Base-by-base conservation (phyloP, 2,888 invertebrate species). In the Zele albiditarsus region DNA sequence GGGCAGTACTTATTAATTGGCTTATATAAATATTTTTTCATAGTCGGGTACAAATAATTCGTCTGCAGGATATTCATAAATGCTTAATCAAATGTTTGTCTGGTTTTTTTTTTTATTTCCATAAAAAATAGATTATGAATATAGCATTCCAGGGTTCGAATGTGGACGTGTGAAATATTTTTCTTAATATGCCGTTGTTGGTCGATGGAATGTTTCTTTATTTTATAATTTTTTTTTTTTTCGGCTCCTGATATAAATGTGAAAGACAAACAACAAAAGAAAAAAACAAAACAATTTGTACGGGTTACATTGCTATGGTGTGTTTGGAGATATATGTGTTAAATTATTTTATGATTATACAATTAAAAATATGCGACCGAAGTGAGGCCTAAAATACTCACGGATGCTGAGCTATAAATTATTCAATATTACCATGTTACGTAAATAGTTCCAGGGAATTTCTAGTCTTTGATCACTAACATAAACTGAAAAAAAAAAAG, bases 381-480 rank as follows among this genome's bases (percentile, higher is more conserved):
- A 53, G 33, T 25, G 58, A 69, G 49, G 73, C 69, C 69, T 69
- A 74, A 60, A 53, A 69, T n/a, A 63, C 63, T 38, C 28, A 20
- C 53, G n/a, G 23, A 33, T 63, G 23, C 23, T n/a, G 16, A 63
- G 53, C 53, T 53, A 63, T 63, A 38, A 38, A 63, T 63, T 63
- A 33, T 31, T 63, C 38, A 23, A 31, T 63, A 33, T 31, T 38
- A 16, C 14, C 6, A 67, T 42, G 20, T 70, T 58, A 42, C 33
- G 28, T 31, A 33, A 57, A 53, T 53, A 57, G 53, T 70, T 75
- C 58, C 75, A 75, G 75, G 75, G 67, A 71, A 67, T 75, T 75
- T 75, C 75, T 75, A 75, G 75, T 75, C 75, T 71, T 71, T 71
- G 57, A 42, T 49, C 65, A 33, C 62, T 63, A 63, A 70, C 53